Evolutionary conservation across 2,888 invertebrate genomes (phyloP).

Genomic region (Caenorhabditis virilis): DNA sequence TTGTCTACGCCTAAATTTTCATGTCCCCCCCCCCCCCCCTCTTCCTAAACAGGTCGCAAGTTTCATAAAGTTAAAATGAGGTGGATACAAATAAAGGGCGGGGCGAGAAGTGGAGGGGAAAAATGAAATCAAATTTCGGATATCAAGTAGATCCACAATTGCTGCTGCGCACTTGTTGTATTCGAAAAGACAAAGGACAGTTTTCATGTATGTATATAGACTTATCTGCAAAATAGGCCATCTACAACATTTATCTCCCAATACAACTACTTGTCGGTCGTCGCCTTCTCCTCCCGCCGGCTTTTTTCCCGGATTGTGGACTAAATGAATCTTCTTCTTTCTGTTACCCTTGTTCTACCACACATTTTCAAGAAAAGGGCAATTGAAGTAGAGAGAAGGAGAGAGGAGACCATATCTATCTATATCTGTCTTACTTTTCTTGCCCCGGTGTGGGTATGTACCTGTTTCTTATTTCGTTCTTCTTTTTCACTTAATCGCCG

Average conservation of each 20-base stretch:
- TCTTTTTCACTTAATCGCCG: slow-evolving; percentile 24
- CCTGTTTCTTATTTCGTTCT: neutral
- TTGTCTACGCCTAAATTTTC: neutral
- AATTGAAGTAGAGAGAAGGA: neutral
- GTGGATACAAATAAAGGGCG: no score
- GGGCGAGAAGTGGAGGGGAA: neutral
- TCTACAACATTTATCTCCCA: slow-evolving; percentile 45
- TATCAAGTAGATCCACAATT: neutral
- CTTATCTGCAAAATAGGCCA: slow-evolving; percentile 43
- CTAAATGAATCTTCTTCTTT: neutral
- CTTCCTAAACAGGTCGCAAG: slow-evolving; percentile 11
- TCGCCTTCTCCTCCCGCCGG: neutral
- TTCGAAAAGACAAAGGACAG: slow-evolving; percentile 37
- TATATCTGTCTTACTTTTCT: neutral
- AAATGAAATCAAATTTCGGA: neutral
- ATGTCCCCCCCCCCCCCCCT: neutral
- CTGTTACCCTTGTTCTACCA: no score
- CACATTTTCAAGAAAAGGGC: no score
- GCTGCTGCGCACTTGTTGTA: slow-evolving; percentile 27
- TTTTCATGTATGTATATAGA: slow-evolving; percentile 26
- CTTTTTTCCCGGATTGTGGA: neutral
- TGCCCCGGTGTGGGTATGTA: neutral
- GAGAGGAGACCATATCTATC: neutral
- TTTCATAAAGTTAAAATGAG: slow-evolving; percentile 39
- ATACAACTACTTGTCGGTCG: no score